Conservation (phyloP, 2,888 invertebrate species). For the Anodontia alba region DNA sequence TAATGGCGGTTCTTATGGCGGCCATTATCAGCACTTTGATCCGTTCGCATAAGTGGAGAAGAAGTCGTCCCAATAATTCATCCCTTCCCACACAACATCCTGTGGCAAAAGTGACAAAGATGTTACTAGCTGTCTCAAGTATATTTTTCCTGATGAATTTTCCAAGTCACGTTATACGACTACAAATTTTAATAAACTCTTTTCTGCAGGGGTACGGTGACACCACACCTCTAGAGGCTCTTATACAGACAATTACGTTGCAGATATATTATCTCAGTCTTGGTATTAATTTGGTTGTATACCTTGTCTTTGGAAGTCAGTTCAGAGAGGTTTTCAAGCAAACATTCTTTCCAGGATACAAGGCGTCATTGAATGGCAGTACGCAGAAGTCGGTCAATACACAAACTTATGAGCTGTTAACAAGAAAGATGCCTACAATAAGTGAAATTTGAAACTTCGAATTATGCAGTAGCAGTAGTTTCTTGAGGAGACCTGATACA, state of each 20-base stretch:
- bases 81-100: background rate
- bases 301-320: conserved; percentile 69
- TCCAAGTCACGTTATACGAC: conserved; percentile 20
- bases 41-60: conserved; percentile 14
- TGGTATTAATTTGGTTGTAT: conserved; percentile 73
- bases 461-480: too few species aligned
- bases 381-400: background rate
- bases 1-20: conserved; percentile 30
- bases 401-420: background rate
- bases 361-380: background rate
- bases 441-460: too few species aligned
- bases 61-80: background rate
- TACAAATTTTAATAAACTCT: conserved; percentile 7
- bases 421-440: too few species aligned
- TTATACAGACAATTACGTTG: conserved; percentile 61
- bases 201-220: conserved; percentile 32
- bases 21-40: conserved; percentile 20
- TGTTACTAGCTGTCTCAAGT: conserved; percentile 9
- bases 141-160: conserved; percentile 14
- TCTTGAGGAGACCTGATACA: too few species aligned
- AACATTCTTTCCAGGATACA: conserved; percentile 10
- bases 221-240: conserved; percentile 28
- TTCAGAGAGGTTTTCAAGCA: conserved; percentile 60
- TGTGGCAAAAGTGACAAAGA: conserved; percentile 4
- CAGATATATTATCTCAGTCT: conserved; percentile 73